A percentile compares a stretch with the other conserved stretches of the same genome.
These are phyloP conservation scores for Onychostoma macrolepis DNA, from an alignment of 2,113 vertebrate species.

Conservation along the genomic window DNA sequence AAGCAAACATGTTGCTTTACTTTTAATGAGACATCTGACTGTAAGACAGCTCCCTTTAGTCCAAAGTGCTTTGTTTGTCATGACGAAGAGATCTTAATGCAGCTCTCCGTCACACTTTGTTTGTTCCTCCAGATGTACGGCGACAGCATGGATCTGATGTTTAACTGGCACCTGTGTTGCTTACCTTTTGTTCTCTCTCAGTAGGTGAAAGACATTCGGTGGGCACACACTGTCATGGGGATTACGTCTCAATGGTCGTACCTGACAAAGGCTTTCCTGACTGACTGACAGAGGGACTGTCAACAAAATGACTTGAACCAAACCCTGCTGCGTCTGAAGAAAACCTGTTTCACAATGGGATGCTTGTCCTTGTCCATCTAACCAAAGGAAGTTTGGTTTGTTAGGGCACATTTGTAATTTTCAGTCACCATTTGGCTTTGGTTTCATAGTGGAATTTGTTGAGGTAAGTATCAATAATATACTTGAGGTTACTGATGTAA, in stretches of 20 bases:
- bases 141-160: not conserved
- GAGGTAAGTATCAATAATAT: not conserved
- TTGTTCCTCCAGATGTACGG: not conserved
- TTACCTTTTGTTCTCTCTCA: not conserved
- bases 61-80: constrained; percentile 22
- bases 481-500: constrained; percentile 1
- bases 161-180: constrained; percentile 9
- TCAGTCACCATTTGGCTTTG: not conserved
- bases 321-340: not conserved
- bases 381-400: not conserved
- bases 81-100: not conserved
- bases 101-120: not conserved
- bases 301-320: constrained; percentile 49
- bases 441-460: not conserved
- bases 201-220: not conserved
- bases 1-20: constrained; percentile 24
- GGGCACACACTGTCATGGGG: constrained; percentile 3
- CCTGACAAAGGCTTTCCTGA: constrained; percentile 26
- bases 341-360: constrained; percentile 27
- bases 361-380: constrained; percentile 21
- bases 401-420: not conserved
- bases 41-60: not conserved
- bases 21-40: constrained; percentile 37
- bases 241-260: constrained; percentile 19
- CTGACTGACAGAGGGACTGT: constrained; percentile 33